Conservation (phyloP, 2,797 vertebrate genomes). For the Synanceia verrucosa region DNA sequence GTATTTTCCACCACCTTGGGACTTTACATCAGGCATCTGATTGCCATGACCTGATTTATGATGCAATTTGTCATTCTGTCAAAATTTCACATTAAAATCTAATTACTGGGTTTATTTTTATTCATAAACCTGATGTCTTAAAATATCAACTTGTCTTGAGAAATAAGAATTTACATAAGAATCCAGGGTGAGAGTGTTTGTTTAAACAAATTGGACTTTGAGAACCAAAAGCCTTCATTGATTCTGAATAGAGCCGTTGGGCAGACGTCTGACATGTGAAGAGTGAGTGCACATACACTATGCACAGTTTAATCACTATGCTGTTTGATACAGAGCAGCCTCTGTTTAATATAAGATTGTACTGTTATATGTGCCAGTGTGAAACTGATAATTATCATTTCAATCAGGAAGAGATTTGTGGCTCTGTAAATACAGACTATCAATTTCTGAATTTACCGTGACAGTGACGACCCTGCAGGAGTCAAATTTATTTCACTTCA, state of each 20-base stretch:
- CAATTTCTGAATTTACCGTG: constrained; percentile 28
- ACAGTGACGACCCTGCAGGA: constrained; percentile 16
- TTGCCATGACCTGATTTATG: constrained; percentile 48
- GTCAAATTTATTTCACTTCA: constrained; percentile 14
- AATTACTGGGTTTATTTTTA: constrained; percentile 68
- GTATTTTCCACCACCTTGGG: constrained; percentile 32
- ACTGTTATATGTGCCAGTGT: background rate
- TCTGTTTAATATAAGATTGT: constrained; percentile 13
- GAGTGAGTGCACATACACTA: background rate
- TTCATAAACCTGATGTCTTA: constrained; percentile 54
- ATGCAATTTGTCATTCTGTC: constrained; percentile 56
- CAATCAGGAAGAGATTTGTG: constrained; percentile 22
- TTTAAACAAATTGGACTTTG: constrained; percentile 63
- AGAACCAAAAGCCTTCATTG: constrained; percentile 39
- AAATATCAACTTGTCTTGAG: constrained; percentile 59
- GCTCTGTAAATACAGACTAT: constrained; percentile 31
- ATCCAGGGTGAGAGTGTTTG: constrained; percentile 62
- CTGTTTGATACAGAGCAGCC: constrained; percentile 3
- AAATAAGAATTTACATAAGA: constrained; percentile 63
- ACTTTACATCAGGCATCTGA: constrained; percentile 9
- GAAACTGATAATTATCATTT: constrained; percentile 44
- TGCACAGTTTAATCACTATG: background rate
- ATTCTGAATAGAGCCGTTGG: constrained; percentile 42
- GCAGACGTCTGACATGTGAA: constrained; percentile 33
- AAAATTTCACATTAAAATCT: constrained; percentile 64